phyloP scores from a whole-genome alignment of 2,113 vertebrate genomes.

The Turnix velox region DNA sequence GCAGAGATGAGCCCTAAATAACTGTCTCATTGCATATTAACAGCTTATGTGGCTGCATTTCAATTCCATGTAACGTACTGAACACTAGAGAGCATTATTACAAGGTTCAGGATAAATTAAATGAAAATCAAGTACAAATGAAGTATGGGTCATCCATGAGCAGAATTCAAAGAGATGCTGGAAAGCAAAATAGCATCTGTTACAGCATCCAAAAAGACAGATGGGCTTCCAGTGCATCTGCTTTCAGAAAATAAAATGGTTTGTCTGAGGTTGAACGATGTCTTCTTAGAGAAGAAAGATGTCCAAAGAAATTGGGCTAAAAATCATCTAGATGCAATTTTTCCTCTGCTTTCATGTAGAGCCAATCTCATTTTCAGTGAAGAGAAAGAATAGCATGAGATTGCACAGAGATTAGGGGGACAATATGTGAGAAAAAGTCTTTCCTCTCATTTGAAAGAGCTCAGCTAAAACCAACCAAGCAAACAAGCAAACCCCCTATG shows the following conservation, averaged over 20 bases:
- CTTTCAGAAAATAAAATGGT: neutral
- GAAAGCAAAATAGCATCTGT: neutral
- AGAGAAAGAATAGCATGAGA: neutral
- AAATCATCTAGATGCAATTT: neutral
- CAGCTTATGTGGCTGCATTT: conserved; percentile 4
- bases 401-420: neutral
- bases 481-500: neutral
- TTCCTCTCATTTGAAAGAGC: neutral
- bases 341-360: neutral
- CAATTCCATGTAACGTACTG: conserved; percentile 2
- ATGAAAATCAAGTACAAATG: conserved; percentile 26
- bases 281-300: neutral
- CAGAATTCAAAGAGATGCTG: neutral
- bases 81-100: neutral
- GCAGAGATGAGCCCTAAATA: conserved; percentile 3
- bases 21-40: neutral
- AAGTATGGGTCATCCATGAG: neutral
- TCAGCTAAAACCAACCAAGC: neutral
- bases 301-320: neutral
- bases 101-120: conserved; percentile 26
- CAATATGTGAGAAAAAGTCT: neutral
- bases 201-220: neutral
- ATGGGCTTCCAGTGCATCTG: neutral
- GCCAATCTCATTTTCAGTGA: neutral
- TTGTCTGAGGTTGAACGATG: neutral